phyloP scores from a whole-genome alignment of 2,888 invertebrate species.

The Drosophila colorata region DNA sequence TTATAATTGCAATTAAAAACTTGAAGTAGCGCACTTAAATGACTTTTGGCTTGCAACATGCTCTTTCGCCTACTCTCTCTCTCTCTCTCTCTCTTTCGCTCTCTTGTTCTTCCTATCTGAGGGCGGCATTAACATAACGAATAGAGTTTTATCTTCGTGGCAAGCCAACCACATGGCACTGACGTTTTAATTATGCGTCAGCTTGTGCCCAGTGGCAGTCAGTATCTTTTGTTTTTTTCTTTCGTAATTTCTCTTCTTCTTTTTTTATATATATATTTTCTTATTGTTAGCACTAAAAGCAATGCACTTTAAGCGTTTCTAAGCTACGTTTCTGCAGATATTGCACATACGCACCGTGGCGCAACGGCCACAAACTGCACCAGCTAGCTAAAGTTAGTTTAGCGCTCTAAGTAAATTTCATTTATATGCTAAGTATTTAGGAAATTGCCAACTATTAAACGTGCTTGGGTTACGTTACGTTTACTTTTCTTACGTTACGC shows the following conservation, averaged over 20 bases:
- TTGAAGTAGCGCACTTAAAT: slow-evolving; percentile 65
- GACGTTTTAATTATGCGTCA: slow-evolving; percentile 77
- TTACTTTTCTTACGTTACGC: not conserved
- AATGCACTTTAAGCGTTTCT: slow-evolving; percentile 61
- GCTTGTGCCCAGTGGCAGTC: slow-evolving; percentile 56
- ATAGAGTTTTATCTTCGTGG: slow-evolving; percentile 65
- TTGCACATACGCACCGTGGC: slow-evolving; percentile 67
- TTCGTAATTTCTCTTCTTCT: slow-evolving; percentile 6
- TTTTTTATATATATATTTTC: slow-evolving; percentile 23
- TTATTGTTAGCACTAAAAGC: slow-evolving; percentile 67
- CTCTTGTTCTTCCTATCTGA: too few relatives aligned
- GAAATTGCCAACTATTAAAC: slow-evolving; percentile 58
- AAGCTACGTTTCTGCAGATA: slow-evolving; percentile 21
- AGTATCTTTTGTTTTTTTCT: slow-evolving; percentile 15
- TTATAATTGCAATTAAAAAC: slow-evolving; percentile 75
- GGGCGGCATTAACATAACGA: slow-evolving; percentile 52
- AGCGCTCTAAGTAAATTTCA: slow-evolving; percentile 45
- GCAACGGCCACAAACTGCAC: slow-evolving; percentile 8
- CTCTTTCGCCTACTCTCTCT: not conserved
- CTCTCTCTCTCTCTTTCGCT: slow-evolving; percentile 5
- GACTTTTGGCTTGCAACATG: slow-evolving; percentile 52
- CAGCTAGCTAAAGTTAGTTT: slow-evolving; percentile 18
- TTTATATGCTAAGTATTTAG: slow-evolving; percentile 50
- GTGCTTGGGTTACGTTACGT: slow-evolving; percentile 56
- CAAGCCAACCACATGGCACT: slow-evolving; percentile 69